Evolutionary conservation across 2,888 invertebrate genomes (phyloP).

Genomic region (Prosapia bicincta): DNA sequence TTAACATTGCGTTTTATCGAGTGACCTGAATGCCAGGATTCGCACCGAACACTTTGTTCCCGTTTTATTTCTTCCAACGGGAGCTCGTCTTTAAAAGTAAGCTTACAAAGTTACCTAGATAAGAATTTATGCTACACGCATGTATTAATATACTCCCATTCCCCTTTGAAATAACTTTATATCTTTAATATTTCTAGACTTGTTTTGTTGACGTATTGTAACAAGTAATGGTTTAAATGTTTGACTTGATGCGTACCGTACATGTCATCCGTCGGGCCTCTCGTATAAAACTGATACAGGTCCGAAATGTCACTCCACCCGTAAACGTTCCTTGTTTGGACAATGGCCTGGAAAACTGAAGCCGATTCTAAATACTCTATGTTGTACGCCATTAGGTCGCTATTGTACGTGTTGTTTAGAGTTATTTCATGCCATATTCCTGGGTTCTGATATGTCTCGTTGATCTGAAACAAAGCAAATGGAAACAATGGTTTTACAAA

Average conservation of each 20-base stretch:
- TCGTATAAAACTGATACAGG: slow-evolving; percentile 67
- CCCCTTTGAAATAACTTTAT: background rate
- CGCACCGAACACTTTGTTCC: too few species aligned
- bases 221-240: background rate
- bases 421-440: background rate
- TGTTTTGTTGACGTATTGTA: background rate
- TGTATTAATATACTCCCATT: background rate
- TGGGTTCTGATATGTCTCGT: background rate
- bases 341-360: slow-evolving; percentile 67
- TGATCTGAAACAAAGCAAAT: background rate
- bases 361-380: slow-evolving; percentile 60
- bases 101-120: too few species aligned
- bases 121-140: background rate
- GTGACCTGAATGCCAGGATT: too few species aligned
- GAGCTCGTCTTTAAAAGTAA: too few species aligned
- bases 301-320: slow-evolving; percentile 72
- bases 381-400: slow-evolving; percentile 57
- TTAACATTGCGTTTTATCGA: too few species aligned
- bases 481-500: too few species aligned
- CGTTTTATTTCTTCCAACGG: too few species aligned
- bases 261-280: slow-evolving; percentile 44
- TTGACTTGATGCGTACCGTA: background rate
- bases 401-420: background rate
- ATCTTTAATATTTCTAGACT: too few species aligned
- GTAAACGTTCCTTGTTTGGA: slow-evolving; percentile 68